These are phyloP conservation scores for Octonoba sinensis DNA, from an alignment of 2,888 invertebrate species.

Conservation along the genomic window DNA sequence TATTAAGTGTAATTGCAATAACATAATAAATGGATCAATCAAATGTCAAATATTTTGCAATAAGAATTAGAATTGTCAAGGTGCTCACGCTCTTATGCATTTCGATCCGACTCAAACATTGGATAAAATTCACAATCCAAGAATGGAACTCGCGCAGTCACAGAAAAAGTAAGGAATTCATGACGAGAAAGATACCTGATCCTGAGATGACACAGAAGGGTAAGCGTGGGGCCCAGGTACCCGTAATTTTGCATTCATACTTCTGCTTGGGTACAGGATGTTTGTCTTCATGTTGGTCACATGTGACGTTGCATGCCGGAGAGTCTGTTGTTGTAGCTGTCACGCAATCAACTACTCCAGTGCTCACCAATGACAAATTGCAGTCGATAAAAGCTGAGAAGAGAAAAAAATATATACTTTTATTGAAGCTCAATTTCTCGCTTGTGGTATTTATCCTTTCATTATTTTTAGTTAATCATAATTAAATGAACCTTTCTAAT, in stretches of 20 bases:
- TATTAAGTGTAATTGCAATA: too few relatives aligned
- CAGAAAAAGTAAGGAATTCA: neutral
- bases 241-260: slow-evolving; percentile 13
- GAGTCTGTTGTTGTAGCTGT: slow-evolving; percentile 16
- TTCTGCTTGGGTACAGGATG: neutral
- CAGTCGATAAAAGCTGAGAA: slow-evolving; percentile 39
- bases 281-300: slow-evolving; percentile 25
- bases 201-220: slow-evolving; percentile 30
- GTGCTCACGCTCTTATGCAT: too few relatives aligned
- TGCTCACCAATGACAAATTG: slow-evolving; percentile 5
- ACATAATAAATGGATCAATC: too few relatives aligned
- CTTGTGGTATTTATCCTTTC: too few relatives aligned
- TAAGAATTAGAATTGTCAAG: too few relatives aligned
- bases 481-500: too few relatives aligned
- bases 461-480: too few relatives aligned
- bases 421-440: too few relatives aligned
- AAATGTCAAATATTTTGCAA: too few relatives aligned
- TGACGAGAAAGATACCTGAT: slow-evolving; percentile 19
- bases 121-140: neutral
- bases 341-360: slow-evolving; percentile 28
- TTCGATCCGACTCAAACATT: too few relatives aligned
- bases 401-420: neutral
- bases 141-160: neutral
- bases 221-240: slow-evolving; percentile 9
- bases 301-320: slow-evolving; percentile 20